These are phyloP conservation scores for Plecotus auritus DNA, from an alignment of 2,113 vertebrate species.

Conservation along the genomic window DNA sequence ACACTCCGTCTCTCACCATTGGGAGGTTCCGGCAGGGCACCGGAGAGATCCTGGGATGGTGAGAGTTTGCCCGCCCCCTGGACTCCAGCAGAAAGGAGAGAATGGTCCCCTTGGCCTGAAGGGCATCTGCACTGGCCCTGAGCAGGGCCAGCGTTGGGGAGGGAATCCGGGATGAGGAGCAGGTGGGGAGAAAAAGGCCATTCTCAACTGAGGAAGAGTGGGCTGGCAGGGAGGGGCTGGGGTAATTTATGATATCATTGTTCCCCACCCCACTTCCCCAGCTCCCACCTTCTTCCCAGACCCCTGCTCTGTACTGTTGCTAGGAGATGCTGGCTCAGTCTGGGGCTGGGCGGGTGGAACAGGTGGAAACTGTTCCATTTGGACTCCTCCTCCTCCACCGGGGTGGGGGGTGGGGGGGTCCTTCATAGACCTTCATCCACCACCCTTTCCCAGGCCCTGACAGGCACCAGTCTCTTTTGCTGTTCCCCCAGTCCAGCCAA, in stretches of 20 bases:
- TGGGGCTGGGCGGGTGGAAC: conserved; percentile 64
- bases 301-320: conserved; percentile 82
- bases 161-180: background rate
- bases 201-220: background rate
- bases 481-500: background rate
- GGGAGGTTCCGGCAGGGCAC: background rate
- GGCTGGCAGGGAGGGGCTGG: background rate
- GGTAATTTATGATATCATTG: conserved; percentile 81
- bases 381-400: conserved; percentile 29
- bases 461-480: background rate
- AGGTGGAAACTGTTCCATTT: conserved; percentile 65
- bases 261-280: conserved; percentile 71
- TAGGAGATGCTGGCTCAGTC: conserved; percentile 76
- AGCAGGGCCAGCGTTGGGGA: background rate
- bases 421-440: background rate
- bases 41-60: background rate
- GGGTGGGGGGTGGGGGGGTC: background rate
- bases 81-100: background rate
- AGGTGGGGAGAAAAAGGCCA: conserved; percentile 39
- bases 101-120: background rate
- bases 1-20: background rate
- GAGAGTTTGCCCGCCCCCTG: background rate
- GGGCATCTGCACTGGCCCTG: background rate
- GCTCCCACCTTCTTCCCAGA: conserved; percentile 79
- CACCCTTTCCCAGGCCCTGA: background rate